Conservation (phyloP, 2,888 invertebrate species). For the Deroplatys truncata region DNA sequence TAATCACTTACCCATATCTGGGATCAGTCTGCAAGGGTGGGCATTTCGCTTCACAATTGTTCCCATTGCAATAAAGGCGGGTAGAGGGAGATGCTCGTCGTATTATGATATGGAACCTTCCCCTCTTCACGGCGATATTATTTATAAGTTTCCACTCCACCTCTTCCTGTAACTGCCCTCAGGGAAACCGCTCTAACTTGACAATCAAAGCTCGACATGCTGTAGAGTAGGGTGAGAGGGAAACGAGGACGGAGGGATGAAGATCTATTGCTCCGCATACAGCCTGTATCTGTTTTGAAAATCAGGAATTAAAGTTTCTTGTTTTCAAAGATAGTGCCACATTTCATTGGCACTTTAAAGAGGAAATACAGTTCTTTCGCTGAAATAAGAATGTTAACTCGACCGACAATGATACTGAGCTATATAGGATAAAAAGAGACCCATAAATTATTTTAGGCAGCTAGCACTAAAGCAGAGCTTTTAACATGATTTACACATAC, state of each 20-base stretch:
- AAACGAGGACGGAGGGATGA: background rate
- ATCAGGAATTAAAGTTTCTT: background rate
- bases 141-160: background rate
- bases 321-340: background rate
- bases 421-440: too few species aligned
- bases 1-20: background rate
- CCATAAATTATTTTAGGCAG: too few species aligned
- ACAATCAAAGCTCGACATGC: background rate
- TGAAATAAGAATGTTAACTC: too few species aligned
- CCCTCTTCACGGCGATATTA: background rate
- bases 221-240: background rate
- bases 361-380: too few species aligned
- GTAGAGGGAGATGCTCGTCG: background rate
- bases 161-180: background rate
- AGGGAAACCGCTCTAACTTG: background rate
- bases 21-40: background rate
- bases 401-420: too few species aligned
- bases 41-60: background rate
- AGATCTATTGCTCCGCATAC: background rate
- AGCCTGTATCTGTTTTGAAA: background rate
- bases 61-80: background rate
- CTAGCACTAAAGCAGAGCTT: too few species aligned
- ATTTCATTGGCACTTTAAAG: too few species aligned
- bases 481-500: too few species aligned
- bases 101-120: background rate